Base-by-base conservation (phyloP, 2,113 vertebrate genomes). In the Xenotilapia longispinis region DNA sequence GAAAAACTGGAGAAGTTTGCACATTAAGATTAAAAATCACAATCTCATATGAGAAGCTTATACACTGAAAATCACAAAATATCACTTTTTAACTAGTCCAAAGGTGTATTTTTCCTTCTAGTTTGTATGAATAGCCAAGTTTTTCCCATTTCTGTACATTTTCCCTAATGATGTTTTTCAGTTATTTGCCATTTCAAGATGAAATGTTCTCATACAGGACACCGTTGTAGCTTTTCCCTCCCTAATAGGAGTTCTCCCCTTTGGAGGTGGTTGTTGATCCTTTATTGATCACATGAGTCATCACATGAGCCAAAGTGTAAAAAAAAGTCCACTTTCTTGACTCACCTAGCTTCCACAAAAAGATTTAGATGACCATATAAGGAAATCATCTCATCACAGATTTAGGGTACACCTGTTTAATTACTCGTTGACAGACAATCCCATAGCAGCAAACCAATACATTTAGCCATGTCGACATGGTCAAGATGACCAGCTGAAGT, bases 71-170 rank as follows among this genome's bases (percentile, higher is more conserved):
- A 49, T 31, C 0, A 75, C 45, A 78, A 19, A 49, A 28, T 49
- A 14, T 45, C 3, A 19, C 23, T 78, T 49, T 78, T 78, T 78
- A 78, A 47, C 23, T 5, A 31, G 26, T 84, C 54, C 33, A 21
- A 81, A 68, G 63, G 82, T 84, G 33, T 49, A 38, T 91, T 91
- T 85, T 82, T 84, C 82, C 13, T 63, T 54, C n/a, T 6, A 28
- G 0, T 84, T 86, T 80, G 49, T 84, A 19, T 88, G 79, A 73
- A n/a, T 78, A 70, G 49, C 78, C 33, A 23, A 49, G 3, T 63
- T 79, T 9, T 21, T 38, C n/a, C 15, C 8, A 88, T 81, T 60
- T 70, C 57, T 65, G 65, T 54, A 19, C 40, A 14, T 86, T 80
- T 81, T 53, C 58, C 80, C 45, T 13, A 9, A 40, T 26, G 13